Conservation (phyloP, 2,113 vertebrate genomes). For the Serilophus lunatus region DNA sequence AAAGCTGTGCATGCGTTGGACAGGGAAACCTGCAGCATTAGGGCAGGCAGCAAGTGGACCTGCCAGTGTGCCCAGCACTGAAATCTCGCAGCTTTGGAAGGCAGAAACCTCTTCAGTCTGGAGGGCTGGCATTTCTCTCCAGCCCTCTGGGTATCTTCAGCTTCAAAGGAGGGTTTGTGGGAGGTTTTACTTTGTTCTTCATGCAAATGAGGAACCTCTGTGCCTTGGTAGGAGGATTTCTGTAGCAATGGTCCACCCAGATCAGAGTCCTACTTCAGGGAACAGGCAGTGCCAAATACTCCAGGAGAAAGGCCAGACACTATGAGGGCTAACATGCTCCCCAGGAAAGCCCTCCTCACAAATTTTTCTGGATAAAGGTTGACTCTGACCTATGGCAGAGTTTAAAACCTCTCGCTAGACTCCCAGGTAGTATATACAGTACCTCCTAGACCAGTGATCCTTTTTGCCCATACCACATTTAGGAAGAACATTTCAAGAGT, state of each 20-base stretch:
- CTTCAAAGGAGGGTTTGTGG: background rate
- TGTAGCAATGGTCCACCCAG: background rate
- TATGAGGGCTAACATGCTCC: rapidly evolving
- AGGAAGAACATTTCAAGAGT: background rate
- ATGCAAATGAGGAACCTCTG: background rate
- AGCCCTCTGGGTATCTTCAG: background rate
- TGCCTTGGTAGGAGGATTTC: background rate
- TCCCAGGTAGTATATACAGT: background rate
- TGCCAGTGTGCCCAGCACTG: background rate
- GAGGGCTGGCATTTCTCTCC: background rate
- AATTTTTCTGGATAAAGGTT: background rate
- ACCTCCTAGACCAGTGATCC: background rate
- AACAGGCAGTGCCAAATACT: background rate
- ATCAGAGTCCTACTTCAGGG: background rate
- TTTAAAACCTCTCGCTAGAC: background rate
- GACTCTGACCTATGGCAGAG: background rate
- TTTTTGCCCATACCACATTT: background rate
- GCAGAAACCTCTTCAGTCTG: background rate
- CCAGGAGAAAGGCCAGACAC: background rate
- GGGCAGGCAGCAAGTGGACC: background rate
- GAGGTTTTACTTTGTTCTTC: background rate
- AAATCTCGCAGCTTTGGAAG: background rate
- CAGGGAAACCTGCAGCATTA: rapidly evolving
- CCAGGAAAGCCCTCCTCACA: background rate
- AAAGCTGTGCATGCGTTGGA: rapidly evolving